Conservation (phyloP, 2,113 vertebrate genomes). For the Varanus salvator region DNA sequence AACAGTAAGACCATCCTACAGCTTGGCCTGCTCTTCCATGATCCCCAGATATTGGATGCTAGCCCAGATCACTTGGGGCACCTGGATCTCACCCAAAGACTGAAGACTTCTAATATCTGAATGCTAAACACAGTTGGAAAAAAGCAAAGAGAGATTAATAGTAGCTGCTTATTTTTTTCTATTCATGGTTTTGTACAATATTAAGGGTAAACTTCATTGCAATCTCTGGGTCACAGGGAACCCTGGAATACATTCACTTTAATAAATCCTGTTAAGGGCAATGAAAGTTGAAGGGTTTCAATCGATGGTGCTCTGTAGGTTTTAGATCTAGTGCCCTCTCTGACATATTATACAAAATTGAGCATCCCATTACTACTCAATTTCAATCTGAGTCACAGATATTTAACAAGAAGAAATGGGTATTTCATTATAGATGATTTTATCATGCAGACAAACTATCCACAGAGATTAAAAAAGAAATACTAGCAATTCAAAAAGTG, state of each 20-base stretch:
- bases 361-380: neutral
- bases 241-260: neutral
- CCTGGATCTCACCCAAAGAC: neutral
- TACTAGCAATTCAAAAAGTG: slow-evolving; percentile 1
- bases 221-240: neutral
- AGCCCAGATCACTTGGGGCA: neutral
- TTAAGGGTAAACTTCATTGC: neutral
- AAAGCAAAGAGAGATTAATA: neutral
- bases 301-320: neutral
- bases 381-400: neutral
- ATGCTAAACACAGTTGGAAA: neutral
- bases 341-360: neutral
- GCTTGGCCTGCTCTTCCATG: neutral
- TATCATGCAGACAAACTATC: slow-evolving; percentile 14
- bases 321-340: neutral
- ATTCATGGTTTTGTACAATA: neutral
- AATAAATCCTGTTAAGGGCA: neutral
- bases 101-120: neutral
- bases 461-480: slow-evolving; percentile 3
- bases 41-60: neutral
- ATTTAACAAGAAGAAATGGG: neutral
- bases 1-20: neutral
- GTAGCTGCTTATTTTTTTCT: neutral
- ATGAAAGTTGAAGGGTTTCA: neutral
- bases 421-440: slow-evolving; percentile 11